Conservation (phyloP, 2,113 vertebrate species). For the Symphodus melops region DNA sequence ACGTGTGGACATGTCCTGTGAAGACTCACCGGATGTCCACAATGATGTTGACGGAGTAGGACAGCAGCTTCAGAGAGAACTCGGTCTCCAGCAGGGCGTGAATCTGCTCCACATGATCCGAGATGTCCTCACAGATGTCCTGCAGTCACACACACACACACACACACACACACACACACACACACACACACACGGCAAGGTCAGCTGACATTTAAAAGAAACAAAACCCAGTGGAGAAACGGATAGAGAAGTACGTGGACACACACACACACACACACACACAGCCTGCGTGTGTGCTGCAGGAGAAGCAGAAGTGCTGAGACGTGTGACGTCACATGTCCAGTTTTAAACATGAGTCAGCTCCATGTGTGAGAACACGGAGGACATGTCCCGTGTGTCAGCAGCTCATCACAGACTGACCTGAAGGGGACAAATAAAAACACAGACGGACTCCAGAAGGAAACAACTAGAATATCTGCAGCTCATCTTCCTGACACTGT, state of each 20-base stretch:
- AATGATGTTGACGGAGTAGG: conserved; percentile 97
- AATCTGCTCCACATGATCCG: conserved; percentile 98
- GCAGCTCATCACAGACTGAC: neutral
- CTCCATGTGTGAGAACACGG: conserved; percentile 35
- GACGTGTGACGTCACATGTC: conserved; percentile 9
- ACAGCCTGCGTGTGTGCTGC: too few species aligned
- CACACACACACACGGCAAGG: conserved; percentile 30
- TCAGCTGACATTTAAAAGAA: neutral
- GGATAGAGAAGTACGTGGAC: too few species aligned
- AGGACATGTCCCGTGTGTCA: neutral
- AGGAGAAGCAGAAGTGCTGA: conserved; percentile 58
- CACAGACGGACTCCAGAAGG: conserved; percentile 18
- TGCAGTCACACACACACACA: conserved; percentile 67
- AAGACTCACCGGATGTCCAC: conserved; percentile 90
- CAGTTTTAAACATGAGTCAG: conserved; percentile 65
- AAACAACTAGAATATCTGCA: conserved; percentile 13
- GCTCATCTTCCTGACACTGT: too few species aligned
- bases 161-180: conserved; percentile 47
- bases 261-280: too few species aligned
- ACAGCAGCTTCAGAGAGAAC: conserved; percentile 97
- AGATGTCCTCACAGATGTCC: conserved; percentile 99
- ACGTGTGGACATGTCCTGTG: too few species aligned
- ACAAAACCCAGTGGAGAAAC: too few species aligned
- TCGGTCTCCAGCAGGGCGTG: conserved; percentile 97
- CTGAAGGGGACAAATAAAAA: conserved; percentile 14